phyloP scores from a whole-genome alignment of 1,140 invertebrate species.

The Leguminivora glycinivorella region DNA sequence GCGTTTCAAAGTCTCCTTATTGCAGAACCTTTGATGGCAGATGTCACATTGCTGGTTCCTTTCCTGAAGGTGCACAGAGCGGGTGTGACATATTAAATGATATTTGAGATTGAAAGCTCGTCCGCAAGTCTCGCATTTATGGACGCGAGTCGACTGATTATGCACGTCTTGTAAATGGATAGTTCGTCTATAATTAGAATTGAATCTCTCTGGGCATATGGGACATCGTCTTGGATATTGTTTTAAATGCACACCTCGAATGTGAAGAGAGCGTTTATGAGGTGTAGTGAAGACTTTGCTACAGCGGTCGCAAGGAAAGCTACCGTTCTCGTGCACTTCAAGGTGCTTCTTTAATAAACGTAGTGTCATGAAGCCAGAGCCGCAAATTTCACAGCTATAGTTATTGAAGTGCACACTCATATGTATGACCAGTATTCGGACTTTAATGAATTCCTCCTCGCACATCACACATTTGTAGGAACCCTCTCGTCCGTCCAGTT shows the following conservation, averaged over 20 bases:
- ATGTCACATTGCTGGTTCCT: constrained; percentile 69
- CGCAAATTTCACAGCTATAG: constrained; percentile 76
- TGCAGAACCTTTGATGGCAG: constrained; percentile 74
- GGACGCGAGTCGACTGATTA: constrained; percentile 68
- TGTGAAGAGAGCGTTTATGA: constrained; percentile 61
- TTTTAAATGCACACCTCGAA: constrained; percentile 67
- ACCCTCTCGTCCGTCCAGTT: constrained; percentile 50
- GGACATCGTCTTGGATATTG: constrained; percentile 66
- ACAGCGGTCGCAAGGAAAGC: constrained; percentile 64
- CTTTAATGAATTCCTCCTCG: constrained; percentile 78
- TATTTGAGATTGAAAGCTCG: constrained; percentile 67
- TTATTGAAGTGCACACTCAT: constrained; percentile 75
- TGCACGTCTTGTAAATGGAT: constrained; percentile 72
- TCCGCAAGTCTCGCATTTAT: constrained; percentile 70
- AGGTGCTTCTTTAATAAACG: constrained; percentile 77
- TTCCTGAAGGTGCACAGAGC: constrained; percentile 69
- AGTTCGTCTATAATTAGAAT: constrained; percentile 64
- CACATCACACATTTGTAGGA: constrained; percentile 79
- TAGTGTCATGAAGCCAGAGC: constrained; percentile 78
- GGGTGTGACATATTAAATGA: constrained; percentile 68
- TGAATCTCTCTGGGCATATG: constrained; percentile 69
- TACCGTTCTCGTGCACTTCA: constrained; percentile 75
- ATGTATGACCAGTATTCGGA: constrained; percentile 66
- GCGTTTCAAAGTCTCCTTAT: constrained; percentile 71
- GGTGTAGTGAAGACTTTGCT: constrained; percentile 68